phyloP scores from a whole-genome alignment of 2,797 vertebrate species.

The Hippopotamyrus pictus region DNA sequence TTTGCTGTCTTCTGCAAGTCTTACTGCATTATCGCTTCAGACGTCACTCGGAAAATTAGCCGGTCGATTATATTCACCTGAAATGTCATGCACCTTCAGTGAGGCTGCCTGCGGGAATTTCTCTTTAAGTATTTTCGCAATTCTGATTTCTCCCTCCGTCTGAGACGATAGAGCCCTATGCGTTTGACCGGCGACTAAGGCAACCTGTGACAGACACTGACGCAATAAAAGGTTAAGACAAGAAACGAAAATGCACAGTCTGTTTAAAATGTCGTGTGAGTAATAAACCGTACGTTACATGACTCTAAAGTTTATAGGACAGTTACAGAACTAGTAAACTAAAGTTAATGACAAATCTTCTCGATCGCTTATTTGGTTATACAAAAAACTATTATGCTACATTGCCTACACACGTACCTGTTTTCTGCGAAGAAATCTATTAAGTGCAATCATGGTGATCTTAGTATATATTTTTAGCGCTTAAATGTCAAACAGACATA shows the following conservation, averaged over 20 bases:
- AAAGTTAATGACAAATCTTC: neutral
- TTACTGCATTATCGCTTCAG: neutral
- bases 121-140: conserved; percentile 64
- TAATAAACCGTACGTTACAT: neutral
- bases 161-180: conserved; percentile 56
- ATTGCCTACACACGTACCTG: neutral
- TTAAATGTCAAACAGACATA: neutral
- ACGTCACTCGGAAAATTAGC: neutral
- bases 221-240: neutral
- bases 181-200: conserved; percentile 20
- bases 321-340: neutral
- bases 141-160: conserved; percentile 70
- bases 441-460: conserved; percentile 6
- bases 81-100: conserved; percentile 83
- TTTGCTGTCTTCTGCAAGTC: neutral
- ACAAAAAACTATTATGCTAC: neutral
- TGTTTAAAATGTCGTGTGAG: neutral
- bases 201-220: conserved; percentile 33
- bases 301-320: neutral
- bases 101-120: conserved; percentile 74
- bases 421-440: conserved; percentile 8
- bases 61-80: conserved; percentile 55
- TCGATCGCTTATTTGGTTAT: neutral
- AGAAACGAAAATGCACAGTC: neutral
- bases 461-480: neutral